Evolutionary conservation across 2,797 vertebrate species (phyloP), one percentile per base, ranked within the genome.

Genomic region (Perodicticus potto): DNA sequence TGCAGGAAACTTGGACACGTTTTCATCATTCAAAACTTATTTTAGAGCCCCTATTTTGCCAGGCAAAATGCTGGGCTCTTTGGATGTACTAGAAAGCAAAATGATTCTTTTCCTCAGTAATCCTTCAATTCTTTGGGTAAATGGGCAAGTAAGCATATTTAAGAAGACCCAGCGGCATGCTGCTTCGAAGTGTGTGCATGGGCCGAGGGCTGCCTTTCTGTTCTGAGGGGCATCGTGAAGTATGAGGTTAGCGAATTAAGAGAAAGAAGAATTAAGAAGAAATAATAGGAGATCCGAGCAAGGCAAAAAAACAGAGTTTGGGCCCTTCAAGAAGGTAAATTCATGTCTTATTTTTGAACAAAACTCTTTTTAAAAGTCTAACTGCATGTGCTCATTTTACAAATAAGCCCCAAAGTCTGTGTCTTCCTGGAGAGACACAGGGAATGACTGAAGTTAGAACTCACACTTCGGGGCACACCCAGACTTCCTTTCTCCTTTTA

Each of bases 11-110:
- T n/a, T 43, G 34, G 40, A 90, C 61, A 77, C 10, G 67, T 77
- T 93, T 91, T 73, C n/a, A 76, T 90, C 55, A 81, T 63, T 85
- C 40, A 87, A 92, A 32, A 85, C 53, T 67, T 96, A 49, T 40
- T 76, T 78, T 84, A 63, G 65, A 65, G 27, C 34, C 63, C 14
- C 10, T 63, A 53, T 77, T 92, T 92, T 87, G 22, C 53, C 34
- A 84, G 72, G 14, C 29, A 96, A 88, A 89, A 84, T 49, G 5
- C 27, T 43, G 34, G 6, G 20, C 73, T 77, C 17, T 91, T 83
- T 61, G 32, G 63, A 61, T 49, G 12, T 53, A 32, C 53, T 32
- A 81, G 27, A 72, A 32, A 81, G 89, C 22, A 70, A 92, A 32
- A 57, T 27, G 32, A 82, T 32, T 74, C 7, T 61, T 74, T 53